Base-by-base conservation (phyloP, 2,113 vertebrate species). In the Equus quagga region DNA sequence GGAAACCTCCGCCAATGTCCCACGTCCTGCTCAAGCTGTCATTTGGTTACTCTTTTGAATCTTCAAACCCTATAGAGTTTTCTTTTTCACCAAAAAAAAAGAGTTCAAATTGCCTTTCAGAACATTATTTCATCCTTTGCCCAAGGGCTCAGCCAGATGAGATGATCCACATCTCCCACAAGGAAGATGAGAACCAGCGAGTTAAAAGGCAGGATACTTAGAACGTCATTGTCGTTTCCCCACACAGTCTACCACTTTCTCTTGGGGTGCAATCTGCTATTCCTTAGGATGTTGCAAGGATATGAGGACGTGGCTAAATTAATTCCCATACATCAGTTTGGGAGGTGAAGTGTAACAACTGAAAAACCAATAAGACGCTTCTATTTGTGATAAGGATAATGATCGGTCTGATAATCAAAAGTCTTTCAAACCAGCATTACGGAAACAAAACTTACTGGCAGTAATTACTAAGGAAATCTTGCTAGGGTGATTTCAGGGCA, bases 101-200 rank as follows among this genome's bases (percentile, higher is more conserved):
- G 51, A 79, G 73, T 58, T 94, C 88, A 60, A 13, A 54, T 23
- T 62, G 14, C 26, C 49, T 18, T 44, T 54, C 36, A 17, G 88
- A 78, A 67, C 64, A 65, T 2, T 15, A 41, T 9, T 36, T 49
- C 23, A 18, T 28, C 58, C 56, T 60, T 11, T 44, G 36, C 60
- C 60, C 46, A 26, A 5, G 8, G 80, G 54, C 31, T 54, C 15
- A 46, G 6, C 54, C 24, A 49, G 36, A 28, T 4, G 41, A 19
- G 4, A 6, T 0, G 24, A 10, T 2, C 44, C 6, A 18, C 33
- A 3, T 31, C 12, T 54, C 62, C 76, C 69, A 1, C 0, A 19
- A 26, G 10, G 65, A 56, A 31, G 72, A 18, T 2, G 67, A 15
- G 31, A 41, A 2, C 1, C 9, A 64, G 18, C 0, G 0, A 14